phyloP scores from a whole-genome alignment of 2,113 vertebrate genomes.

The Regulus satrapa region DNA sequence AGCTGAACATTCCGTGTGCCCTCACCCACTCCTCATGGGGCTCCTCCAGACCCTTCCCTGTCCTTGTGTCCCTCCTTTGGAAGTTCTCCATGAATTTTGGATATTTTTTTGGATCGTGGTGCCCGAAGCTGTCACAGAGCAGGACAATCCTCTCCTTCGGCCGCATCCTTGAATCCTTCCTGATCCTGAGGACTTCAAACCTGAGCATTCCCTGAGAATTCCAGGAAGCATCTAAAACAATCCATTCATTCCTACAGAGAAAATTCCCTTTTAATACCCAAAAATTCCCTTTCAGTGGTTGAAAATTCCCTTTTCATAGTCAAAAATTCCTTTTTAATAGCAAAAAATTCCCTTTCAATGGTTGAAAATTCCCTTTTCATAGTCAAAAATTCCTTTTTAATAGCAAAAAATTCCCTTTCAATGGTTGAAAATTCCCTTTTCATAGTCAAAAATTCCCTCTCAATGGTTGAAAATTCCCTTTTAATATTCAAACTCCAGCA shows the following conservation, averaged over 20 bases:
- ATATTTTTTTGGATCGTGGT: too few relatives aligned
- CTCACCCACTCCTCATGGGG: accelerated
- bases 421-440: neutral
- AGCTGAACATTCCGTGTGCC: neutral
- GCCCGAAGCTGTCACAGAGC: neutral
- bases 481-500: neutral
- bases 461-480: neutral
- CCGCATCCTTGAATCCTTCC: accelerated
- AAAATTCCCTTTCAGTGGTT: neutral
- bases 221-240: neutral
- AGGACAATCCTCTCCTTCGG: neutral
- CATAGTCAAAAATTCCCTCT: neutral
- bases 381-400: neutral
- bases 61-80: neutral
- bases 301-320: too few relatives aligned
- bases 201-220: neutral
- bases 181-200: neutral
- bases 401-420: too few relatives aligned
- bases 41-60: neutral
- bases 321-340: neutral
- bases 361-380: neutral
- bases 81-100: neutral
- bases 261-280: too few relatives aligned
- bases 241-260: neutral
- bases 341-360: too few relatives aligned